Conservation (phyloP, 1,140 invertebrate species). For the Tetraneura akinire region DNA sequence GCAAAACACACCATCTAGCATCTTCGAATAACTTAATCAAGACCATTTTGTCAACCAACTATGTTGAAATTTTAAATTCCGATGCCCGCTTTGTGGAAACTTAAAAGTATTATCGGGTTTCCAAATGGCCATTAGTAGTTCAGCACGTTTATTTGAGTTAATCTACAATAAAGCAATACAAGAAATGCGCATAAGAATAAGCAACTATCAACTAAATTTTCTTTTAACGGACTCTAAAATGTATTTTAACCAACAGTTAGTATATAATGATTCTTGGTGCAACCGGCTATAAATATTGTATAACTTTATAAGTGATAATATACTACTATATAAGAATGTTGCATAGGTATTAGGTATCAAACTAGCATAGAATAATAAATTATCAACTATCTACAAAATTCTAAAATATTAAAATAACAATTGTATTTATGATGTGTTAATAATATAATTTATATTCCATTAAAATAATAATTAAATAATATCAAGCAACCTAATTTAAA, state of each 20-base stretch:
- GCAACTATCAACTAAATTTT: neutral
- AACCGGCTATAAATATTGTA: too few species aligned
- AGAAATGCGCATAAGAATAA: neutral
- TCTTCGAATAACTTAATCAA: neutral
- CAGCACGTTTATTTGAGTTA: slow-evolving; percentile 1
- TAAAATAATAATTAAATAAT: neutral
- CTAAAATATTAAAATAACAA: neutral
- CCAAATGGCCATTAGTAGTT: neutral
- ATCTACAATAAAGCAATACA: neutral
- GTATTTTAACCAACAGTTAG: too few species aligned
- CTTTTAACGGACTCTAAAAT: too few species aligned
- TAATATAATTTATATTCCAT: neutral
- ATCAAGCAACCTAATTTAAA: neutral
- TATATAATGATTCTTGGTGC: too few species aligned
- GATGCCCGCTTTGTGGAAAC: neutral
- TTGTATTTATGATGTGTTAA: neutral
- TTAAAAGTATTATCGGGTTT: neutral
- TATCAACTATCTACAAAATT: too few species aligned
- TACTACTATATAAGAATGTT: too few species aligned
- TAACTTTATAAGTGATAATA: too few species aligned
- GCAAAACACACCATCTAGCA: neutral
- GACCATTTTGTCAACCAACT: neutral
- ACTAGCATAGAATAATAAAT: too few species aligned
- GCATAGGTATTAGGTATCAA: too few species aligned
- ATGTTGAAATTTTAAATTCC: slow-evolving; percentile 1